These are phyloP conservation scores for Circaetus cinerascens DNA, from an alignment of 2,113 vertebrate species.

Conservation along the genomic window DNA sequence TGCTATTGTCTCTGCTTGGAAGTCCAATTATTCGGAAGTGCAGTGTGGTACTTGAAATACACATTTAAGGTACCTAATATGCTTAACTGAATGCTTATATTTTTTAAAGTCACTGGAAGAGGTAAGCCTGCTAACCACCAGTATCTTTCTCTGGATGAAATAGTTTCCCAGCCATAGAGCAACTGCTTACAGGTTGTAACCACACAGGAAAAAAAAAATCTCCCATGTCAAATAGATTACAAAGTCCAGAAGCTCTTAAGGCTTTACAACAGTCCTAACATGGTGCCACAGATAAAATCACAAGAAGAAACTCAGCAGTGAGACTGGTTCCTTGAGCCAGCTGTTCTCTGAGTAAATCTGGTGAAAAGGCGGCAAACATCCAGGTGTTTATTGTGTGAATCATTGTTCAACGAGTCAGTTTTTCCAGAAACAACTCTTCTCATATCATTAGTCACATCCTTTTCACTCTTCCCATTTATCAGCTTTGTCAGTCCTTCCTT, in stretches of 20 bases:
- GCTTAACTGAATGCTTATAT: background rate
- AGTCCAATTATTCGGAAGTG: background rate
- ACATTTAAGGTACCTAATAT: background rate
- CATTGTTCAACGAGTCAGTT: slow-evolving; percentile 31
- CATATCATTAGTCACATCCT: slow-evolving; percentile 41
- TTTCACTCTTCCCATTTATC: background rate
- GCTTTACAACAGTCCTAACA: slow-evolving; percentile 55
- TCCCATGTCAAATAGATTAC: slow-evolving; percentile 23
- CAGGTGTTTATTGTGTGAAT: slow-evolving; percentile 56
- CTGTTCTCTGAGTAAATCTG: slow-evolving; percentile 6
- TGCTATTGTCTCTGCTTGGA: background rate
- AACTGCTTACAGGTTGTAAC: background rate
- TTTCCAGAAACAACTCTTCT: slow-evolving; percentile 61
- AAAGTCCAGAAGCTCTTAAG: slow-evolving; percentile 53
- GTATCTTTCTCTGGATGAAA: background rate
- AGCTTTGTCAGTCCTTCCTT: background rate
- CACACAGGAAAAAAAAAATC: background rate
- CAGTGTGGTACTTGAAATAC: background rate
- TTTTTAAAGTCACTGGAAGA: background rate
- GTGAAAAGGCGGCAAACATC: background rate
- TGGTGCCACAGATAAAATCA: slow-evolving; percentile 40
- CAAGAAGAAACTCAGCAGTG: background rate
- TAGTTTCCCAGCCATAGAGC: background rate
- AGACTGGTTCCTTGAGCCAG: background rate
- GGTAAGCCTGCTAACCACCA: background rate